Percentiles rank a stretch among this genome's conserved stretches.
Evolutionary conservation across 2,113 vertebrate species (phyloP).

Genomic region (Zootoca vivipara): DNA sequence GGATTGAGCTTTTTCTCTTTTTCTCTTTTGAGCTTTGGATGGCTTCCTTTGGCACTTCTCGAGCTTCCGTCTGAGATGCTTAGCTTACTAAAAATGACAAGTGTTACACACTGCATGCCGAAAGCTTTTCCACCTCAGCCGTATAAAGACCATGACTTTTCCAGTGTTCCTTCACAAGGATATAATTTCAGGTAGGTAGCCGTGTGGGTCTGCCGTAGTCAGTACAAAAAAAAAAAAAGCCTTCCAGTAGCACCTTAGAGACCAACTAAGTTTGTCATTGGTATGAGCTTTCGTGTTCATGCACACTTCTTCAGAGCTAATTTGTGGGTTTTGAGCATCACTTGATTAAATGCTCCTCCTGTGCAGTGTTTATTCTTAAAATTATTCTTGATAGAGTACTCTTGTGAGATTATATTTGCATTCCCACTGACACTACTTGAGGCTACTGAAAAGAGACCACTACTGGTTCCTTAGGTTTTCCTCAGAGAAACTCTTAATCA

Average conservation of each 20-base stretch:
- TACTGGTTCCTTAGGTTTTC: not conserved
- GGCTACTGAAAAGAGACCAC: constrained; percentile 19
- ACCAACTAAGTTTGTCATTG: too few relatives aligned
- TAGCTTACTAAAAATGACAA: constrained; percentile 43
- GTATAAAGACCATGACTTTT: constrained; percentile 33
- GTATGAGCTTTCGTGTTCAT: too few relatives aligned
- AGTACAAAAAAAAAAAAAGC: too few relatives aligned
- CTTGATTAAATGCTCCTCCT: constrained; percentile 40
- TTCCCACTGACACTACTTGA: constrained; percentile 38
- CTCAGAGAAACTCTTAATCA: not conserved
- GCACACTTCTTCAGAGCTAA: too few relatives aligned
- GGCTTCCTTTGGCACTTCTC: not conserved
- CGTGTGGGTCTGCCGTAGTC: too few relatives aligned
- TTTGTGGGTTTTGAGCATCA: constrained; percentile 24
- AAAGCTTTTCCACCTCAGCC: constrained; percentile 29
- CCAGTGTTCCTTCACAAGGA: constrained; percentile 24
- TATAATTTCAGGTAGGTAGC: too few relatives aligned
- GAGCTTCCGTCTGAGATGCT: not conserved
- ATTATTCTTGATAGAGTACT: constrained; percentile 39
- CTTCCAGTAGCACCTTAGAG: too few relatives aligned
- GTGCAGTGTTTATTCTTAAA: not conserved
- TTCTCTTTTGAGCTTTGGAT: not conserved
- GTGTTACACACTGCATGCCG: not conserved
- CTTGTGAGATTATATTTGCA: constrained; percentile 42
- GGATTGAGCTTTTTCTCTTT: not conserved